Evolutionary conservation across 1,140 invertebrate species (phyloP).

Genomic region (Rhyacophila brunnea): DNA sequence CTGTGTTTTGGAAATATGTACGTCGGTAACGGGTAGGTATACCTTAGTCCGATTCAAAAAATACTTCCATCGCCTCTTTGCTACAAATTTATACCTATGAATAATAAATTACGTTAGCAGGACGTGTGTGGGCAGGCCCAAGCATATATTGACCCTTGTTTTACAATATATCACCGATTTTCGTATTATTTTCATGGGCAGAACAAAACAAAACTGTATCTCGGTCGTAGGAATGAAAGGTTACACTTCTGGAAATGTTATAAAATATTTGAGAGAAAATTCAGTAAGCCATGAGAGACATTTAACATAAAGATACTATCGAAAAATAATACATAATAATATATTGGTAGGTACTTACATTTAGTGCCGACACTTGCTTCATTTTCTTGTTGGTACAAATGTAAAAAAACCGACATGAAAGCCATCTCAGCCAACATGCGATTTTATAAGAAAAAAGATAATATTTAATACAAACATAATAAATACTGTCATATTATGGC

Average conservation of each 20-base stretch:
- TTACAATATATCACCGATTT: constrained; percentile 25
- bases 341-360: too few relatives aligned
- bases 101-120: constrained; percentile 33
- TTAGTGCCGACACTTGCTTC: too few relatives aligned
- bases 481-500: too few relatives aligned
- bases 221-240: neutral
- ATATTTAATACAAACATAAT: too few relatives aligned
- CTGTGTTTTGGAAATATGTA: too few relatives aligned
- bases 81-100: constrained; percentile 34
- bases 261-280: neutral
- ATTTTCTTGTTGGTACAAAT: too few relatives aligned
- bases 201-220: neutral
- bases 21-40: constrained; percentile 1
- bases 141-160: constrained; percentile 26
- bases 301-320: too few relatives aligned
- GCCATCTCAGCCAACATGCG: too few relatives aligned
- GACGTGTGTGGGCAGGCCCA: constrained; percentile 15
- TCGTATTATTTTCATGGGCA: neutral
- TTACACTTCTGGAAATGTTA: neutral
- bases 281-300: too few relatives aligned
- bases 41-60: constrained; percentile 17
- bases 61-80: constrained; percentile 11
- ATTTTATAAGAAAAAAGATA: too few relatives aligned
- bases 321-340: too few relatives aligned
- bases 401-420: too few relatives aligned